phyloP scores from a whole-genome alignment of 2,113 vertebrate species.

The Xiphias gladius region DNA sequence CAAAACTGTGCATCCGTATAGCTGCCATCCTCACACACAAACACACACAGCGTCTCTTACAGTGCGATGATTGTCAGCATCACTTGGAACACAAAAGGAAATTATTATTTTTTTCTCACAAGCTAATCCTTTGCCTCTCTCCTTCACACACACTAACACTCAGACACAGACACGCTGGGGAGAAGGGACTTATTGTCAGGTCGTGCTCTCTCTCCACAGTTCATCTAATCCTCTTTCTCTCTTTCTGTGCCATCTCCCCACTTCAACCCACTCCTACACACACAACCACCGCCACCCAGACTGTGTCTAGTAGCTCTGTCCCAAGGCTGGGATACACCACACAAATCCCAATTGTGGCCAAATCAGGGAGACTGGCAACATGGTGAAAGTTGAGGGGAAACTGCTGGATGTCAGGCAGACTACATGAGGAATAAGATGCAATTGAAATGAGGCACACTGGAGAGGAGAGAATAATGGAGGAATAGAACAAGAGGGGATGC shows the following conservation, averaged over 20 bases:
- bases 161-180: slow-evolving; percentile 64
- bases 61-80: slow-evolving; percentile 69
- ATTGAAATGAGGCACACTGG: slow-evolving; percentile 40
- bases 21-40: background rate
- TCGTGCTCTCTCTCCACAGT: slow-evolving; percentile 70
- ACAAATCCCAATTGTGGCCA: slow-evolving; percentile 26
- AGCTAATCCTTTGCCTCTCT: slow-evolving; percentile 69
- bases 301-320: slow-evolving; percentile 39
- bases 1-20: slow-evolving; percentile 24
- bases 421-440: slow-evolving; percentile 45
- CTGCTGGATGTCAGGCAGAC: slow-evolving; percentile 29
- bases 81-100: slow-evolving; percentile 63
- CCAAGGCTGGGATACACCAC: slow-evolving; percentile 34
- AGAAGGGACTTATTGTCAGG: slow-evolving; percentile 71
- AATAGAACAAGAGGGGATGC: slow-evolving; percentile 33
- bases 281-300: slow-evolving; percentile 20
- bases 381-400: slow-evolving; percentile 15
- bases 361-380: slow-evolving; percentile 40
- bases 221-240: slow-evolving; percentile 74
- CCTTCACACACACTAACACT: slow-evolving; percentile 63
- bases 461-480: slow-evolving; percentile 52
- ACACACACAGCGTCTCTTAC: slow-evolving; percentile 27
- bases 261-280: slow-evolving; percentile 28
- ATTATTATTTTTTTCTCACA: slow-evolving; percentile 45
- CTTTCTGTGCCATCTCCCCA: slow-evolving; percentile 35